These are phyloP conservation scores for Escarpia spicata DNA, from an alignment of 2,888 invertebrate species.

Conservation along the genomic window DNA sequence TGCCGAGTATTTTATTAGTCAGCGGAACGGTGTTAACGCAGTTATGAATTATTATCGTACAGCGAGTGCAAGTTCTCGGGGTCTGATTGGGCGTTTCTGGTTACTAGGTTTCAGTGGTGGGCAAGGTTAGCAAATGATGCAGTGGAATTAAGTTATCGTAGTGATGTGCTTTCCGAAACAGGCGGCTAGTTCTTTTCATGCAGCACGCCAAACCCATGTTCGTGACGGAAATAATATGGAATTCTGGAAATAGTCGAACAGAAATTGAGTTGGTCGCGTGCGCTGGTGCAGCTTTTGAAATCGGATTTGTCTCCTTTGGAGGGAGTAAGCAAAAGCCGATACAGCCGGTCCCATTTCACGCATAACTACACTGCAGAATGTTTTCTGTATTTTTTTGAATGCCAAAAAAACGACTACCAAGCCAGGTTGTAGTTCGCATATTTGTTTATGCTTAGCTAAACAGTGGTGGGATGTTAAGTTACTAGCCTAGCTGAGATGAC, in stretches of 20 bases:
- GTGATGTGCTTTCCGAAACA: neutral
- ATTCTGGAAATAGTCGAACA: neutral
- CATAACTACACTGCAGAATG: conserved; percentile 1
- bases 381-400: neutral
- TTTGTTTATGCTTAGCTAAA: neutral
- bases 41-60: neutral
- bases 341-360: neutral
- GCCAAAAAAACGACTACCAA: neutral
- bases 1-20: neutral
- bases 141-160: neutral
- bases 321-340: neutral
- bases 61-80: neutral
- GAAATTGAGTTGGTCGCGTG: no score
- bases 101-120: neutral
- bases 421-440: neutral
- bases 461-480: neutral
- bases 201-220: neutral
- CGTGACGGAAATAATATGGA: neutral
- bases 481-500: neutral
- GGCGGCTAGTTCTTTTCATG: neutral
- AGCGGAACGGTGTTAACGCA: neutral
- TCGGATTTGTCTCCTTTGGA: neutral
- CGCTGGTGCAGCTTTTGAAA: neutral
- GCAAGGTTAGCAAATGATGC: neutral
- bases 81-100: neutral